Evolutionary conservation across 1,140 invertebrate genomes (phyloP).

Genomic region (Drosophila azteca): DNA sequence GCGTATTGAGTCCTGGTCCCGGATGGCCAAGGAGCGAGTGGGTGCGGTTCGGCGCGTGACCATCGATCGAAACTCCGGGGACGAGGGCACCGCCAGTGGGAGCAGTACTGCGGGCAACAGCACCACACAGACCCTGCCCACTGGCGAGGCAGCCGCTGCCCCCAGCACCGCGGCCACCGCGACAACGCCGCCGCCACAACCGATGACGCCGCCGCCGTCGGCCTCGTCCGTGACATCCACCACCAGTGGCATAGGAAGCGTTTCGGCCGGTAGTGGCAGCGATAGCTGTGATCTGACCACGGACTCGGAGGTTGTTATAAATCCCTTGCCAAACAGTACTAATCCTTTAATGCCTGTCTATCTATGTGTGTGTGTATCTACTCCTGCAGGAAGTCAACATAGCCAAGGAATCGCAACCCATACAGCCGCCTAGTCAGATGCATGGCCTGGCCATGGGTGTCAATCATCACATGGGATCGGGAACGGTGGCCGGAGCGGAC

Average conservation of each 20-base stretch:
- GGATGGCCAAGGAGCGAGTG: conserved; percentile 87
- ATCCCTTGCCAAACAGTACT: no score
- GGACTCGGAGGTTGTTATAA: conserved; percentile 75
- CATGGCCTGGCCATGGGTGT: conserved; percentile 51
- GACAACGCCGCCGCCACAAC: conserved; percentile 83
- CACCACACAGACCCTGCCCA: conserved; percentile 42
- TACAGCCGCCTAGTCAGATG: conserved; percentile 84
- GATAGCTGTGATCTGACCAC: conserved; percentile 82
- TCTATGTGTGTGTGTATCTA: no score
- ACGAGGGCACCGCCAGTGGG: conserved; percentile 61
- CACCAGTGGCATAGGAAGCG: conserved; percentile 81
- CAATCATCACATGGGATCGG: conserved; percentile 48
- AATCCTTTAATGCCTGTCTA: not conserved
- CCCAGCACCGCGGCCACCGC: conserved; percentile 27
- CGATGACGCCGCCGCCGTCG: conserved; percentile 81
- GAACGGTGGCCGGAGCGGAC: conserved; percentile 74
- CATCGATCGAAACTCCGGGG: conserved; percentile 86
- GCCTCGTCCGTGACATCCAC: conserved; percentile 81
- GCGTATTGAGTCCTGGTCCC: conserved; percentile 88
- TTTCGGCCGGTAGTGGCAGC: conserved; percentile 77
- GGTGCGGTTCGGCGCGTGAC: conserved; percentile 86
- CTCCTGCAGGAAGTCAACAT: conserved; percentile 87
- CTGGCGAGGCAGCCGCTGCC: conserved; percentile 15
- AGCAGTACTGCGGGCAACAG: conserved; percentile 51
- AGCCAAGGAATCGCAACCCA: conserved; percentile 86